Conservation (phyloP, 1,140 invertebrate species). For the Pomacea maculata region DNA sequence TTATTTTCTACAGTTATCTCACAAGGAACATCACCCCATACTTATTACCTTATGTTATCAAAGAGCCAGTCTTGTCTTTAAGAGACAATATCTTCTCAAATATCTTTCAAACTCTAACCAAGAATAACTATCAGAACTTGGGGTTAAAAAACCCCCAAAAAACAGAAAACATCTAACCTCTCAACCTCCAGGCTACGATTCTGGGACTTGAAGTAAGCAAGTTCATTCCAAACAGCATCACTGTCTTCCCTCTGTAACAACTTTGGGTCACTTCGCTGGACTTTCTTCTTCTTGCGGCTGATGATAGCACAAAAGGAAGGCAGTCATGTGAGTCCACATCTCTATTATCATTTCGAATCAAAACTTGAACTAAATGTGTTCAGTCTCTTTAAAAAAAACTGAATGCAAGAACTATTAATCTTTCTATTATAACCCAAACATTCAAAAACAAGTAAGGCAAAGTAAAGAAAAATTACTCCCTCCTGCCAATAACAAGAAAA, state of each 20-base stretch:
- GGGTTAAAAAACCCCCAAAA: not conserved
- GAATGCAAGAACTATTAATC: no score
- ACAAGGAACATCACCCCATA: no score
- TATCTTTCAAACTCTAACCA: not conserved
- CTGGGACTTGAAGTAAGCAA: conserved; percentile 59
- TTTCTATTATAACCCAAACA: not conserved
- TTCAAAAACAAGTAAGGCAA: not conserved
- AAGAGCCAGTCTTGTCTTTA: no score
- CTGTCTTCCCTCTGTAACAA: conserved; percentile 59
- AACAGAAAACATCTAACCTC: conserved; percentile 41
- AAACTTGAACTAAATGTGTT: no score
- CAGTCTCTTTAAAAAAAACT: no score
- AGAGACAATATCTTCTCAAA: no score
- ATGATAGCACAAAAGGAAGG: not conserved
- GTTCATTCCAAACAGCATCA: conserved; percentile 62
- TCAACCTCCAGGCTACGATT: conserved; percentile 58
- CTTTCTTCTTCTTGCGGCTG: conserved; percentile 48
- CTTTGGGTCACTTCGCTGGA: conserved; percentile 49
- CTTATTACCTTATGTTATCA: no score
- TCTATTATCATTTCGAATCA: no score
- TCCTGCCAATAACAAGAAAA: not conserved
- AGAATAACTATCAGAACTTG: not conserved
- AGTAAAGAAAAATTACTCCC: not conserved
- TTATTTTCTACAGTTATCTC: no score
- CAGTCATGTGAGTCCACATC: no score